Evolutionary conservation across 1,140 invertebrate genomes (phyloP), one percentile per base, ranked within the genome.

Genomic region (Drosophila ogumai): DNA sequence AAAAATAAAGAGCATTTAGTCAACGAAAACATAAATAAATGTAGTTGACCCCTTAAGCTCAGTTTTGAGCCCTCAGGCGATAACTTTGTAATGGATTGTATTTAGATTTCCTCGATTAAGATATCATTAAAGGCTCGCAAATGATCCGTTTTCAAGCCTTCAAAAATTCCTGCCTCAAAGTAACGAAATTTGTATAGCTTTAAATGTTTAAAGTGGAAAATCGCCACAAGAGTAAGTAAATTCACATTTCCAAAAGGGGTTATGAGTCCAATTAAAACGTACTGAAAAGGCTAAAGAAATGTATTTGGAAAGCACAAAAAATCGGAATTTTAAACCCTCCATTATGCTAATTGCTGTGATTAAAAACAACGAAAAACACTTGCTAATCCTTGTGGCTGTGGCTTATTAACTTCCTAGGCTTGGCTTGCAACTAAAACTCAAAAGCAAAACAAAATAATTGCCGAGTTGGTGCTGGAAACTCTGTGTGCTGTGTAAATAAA

Each of bases 401-500:
- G 59, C 59, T 55, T 28, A 55, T 28, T 12, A 19, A 55, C 40
- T 40, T 38, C 8, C 32, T 15, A 54, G 17, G 58, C 61, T 65
- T 65, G 17, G 28, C 61, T 65, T 61, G 56, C 56, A 43, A 59
- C 56, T 43, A 63, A 65, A 43, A 40, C 17, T 6, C 15, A 31
- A 54, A 25, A 25, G 1, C 17, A 32, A 41, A 28, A 17, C 19
- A 6, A 19, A 34, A 59, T 31, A 40, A 41, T 9, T 50, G 19
- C 60, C 46, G 31, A 59, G 31, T 22, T 72, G 78, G 78, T 80
- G 79, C 58, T 81, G 72, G 76, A 54, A 32, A 72, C 25, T 40
- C 50, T 41, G 57, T 63, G 52, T 55, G 12, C 47, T 63, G 52
- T 54, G 46, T 64, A 47, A 56, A 68, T 75, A 50, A 46, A 56